Conservation (phyloP, 2,888 invertebrate genomes). For the Gymnosoma rotundatum region DNA sequence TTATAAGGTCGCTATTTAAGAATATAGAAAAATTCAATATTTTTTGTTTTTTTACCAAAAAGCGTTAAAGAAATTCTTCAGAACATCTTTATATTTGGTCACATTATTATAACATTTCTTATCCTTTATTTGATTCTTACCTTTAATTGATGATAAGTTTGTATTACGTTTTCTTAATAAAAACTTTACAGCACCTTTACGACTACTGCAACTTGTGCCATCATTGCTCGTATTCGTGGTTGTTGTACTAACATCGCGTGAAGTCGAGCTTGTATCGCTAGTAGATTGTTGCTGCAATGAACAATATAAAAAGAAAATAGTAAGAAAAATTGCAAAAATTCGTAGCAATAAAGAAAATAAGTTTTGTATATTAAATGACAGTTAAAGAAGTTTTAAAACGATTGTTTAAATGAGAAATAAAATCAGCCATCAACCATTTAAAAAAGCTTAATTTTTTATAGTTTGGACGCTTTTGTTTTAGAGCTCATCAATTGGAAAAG, state of each 20-base stretch:
- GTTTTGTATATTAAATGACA: slow-evolving; percentile 20
- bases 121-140: slow-evolving; percentile 53
- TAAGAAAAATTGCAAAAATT: slow-evolving; percentile 18
- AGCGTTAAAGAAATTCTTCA: background rate
- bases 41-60: too few relatives aligned
- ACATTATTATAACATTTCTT: slow-evolving; percentile 5
- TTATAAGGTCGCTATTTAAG: too few relatives aligned
- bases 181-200: slow-evolving; percentile 77
- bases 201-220: slow-evolving; percentile 65
- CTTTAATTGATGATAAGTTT: slow-evolving; percentile 74
- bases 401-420: background rate
- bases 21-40: too few relatives aligned
- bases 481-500: slow-evolving; percentile 49
- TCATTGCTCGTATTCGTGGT: slow-evolving; percentile 65
- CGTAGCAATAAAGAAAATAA: too few relatives aligned
- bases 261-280: slow-evolving; percentile 80
- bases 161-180: slow-evolving; percentile 79
- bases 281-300: slow-evolving; percentile 75
- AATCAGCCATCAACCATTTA: background rate
- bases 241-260: slow-evolving; percentile 75
- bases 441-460: background rate
- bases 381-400: slow-evolving; percentile 1
- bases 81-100: background rate
- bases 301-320: slow-evolving; percentile 26
- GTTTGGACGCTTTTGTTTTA: slow-evolving; percentile 1